Evolutionary conservation across 1,140 invertebrate genomes (phyloP).

Genomic region (Leguminivora glycinivorella): DNA sequence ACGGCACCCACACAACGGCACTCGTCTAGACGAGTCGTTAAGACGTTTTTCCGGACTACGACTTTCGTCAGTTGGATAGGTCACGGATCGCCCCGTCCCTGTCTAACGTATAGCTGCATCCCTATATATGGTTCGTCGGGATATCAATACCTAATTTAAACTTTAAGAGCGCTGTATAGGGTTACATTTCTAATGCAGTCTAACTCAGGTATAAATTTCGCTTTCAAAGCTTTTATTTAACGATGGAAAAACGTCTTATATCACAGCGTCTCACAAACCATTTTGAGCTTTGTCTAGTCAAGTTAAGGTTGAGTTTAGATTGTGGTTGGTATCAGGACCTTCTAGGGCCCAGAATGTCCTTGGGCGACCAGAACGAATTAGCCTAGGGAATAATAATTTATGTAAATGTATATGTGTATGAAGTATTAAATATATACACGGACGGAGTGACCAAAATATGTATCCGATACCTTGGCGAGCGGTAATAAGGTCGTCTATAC

Average conservation of each 20-base stretch:
- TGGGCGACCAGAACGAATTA: conserved; percentile 74
- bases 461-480: no score
- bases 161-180: conserved; percentile 40
- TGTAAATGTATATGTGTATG: conserved; percentile 70
- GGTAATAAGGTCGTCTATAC: no score
- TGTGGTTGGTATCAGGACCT: conserved; percentile 45
- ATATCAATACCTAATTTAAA: conserved; percentile 39
- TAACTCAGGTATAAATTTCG: conserved; percentile 71
- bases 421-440: no score
- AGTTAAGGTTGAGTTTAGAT: conserved; percentile 39
- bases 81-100: conserved; percentile 65
- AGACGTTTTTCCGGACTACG: conserved; percentile 74
- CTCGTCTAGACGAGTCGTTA: conserved; percentile 74
- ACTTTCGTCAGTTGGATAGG: conserved; percentile 78
- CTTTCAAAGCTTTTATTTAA: conserved; percentile 63
- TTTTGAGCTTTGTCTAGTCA: conserved; percentile 32
- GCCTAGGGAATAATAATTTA: conserved; percentile 76
- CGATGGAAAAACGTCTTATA: conserved; percentile 43
- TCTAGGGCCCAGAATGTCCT: conserved; percentile 69
- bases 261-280: background rate
- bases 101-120: conserved; percentile 49
- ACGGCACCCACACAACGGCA: conserved; percentile 48
- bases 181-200: conserved; percentile 36
- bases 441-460: no score
- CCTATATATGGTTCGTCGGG: conserved; percentile 38